Conservation (phyloP, 2,797 vertebrate species). For the Oryzias sinensis region DNA sequence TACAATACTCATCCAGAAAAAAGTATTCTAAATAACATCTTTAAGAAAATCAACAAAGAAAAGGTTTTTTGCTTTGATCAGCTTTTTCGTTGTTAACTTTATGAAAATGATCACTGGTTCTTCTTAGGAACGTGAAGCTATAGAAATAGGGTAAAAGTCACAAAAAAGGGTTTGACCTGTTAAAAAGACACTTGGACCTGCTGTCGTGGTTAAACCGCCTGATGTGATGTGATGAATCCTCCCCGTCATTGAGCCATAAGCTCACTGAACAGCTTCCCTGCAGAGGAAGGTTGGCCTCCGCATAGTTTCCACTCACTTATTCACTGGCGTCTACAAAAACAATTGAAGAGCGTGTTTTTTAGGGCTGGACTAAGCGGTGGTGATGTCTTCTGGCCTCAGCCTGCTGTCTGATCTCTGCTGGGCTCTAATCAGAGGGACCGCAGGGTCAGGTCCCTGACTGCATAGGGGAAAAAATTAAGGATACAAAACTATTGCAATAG, state of each 20-base stretch:
- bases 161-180: too few species aligned
- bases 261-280: slow-evolving; percentile 41
- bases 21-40: too few species aligned
- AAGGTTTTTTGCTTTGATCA: too few species aligned
- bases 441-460: slow-evolving; percentile 46
- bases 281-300: slow-evolving; percentile 57
- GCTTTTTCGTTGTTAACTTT: too few species aligned
- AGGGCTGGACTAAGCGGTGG: slow-evolving; percentile 52
- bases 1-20: too few species aligned
- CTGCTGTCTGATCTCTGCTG: slow-evolving; percentile 67
- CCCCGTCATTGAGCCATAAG: slow-evolving; percentile 39
- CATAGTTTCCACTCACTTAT: slow-evolving; percentile 79
- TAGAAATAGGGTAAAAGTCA: too few species aligned
- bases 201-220: not conserved
- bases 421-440: slow-evolving; percentile 61
- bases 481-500: slow-evolving; percentile 18
- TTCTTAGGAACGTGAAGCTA: too few species aligned
- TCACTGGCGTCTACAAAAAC: slow-evolving; percentile 73
- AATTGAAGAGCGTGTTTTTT: slow-evolving; percentile 74
- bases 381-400: slow-evolving; percentile 53
- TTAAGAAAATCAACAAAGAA: too few species aligned
- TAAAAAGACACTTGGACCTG: not conserved
- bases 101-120: too few species aligned
- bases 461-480: slow-evolving; percentile 45
- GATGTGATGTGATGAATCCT: not conserved